Evolutionary conservation across 2,888 invertebrate genomes (phyloP), one percentile per base, ranked within the genome.

Genomic region (Sphaerophoria taeniata): DNA sequence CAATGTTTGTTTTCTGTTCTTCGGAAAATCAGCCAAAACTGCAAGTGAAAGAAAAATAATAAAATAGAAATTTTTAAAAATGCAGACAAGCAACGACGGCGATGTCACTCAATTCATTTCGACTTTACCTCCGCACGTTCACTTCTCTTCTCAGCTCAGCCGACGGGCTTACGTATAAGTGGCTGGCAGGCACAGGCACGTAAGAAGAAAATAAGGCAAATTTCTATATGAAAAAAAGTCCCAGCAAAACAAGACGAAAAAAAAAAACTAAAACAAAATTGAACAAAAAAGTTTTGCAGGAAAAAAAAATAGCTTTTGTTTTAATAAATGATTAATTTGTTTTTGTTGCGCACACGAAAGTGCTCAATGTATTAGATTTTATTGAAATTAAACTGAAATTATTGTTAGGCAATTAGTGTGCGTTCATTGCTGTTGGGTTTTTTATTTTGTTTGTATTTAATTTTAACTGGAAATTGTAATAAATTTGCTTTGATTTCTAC

Each of bases 91-190:
- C 75, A 70, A 60, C 73, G 69, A 75, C 70, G 63, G 67, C 79
- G 80, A 75, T 84, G 75, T 84, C 75, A 84, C 70, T 83, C 58
- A 82, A 47, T 53, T 71, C 80, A 75, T 72, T 85, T 85, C 71
- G 78, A 72, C 72, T 85, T 85, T 67, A 83, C 79, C 74, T 81
- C 81, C 69, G 76, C 76, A 76, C 81, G 33, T 60, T 81, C 58
- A 77, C 81, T 77, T 81, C 81, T 78, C 69, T 73, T 34, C 34
- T 24, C 36, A 31, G 12, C 53, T 31, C 73, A 76, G 67, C 4
- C 36, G 36, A 36, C 36, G 36, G 39, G 81, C 63, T 58, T 73
- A 76, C 71, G 72, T 49, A 76, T 65, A 47, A 63, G 63, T 47
- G 49, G 63, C 63, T 65, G n/a, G n/a, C n/a, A n/a, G 63, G 47